These are phyloP conservation scores for Catalaphyllia jardinei DNA, from an alignment of 64 coral and sea anemone species.

Conservation along the genomic window DNA sequence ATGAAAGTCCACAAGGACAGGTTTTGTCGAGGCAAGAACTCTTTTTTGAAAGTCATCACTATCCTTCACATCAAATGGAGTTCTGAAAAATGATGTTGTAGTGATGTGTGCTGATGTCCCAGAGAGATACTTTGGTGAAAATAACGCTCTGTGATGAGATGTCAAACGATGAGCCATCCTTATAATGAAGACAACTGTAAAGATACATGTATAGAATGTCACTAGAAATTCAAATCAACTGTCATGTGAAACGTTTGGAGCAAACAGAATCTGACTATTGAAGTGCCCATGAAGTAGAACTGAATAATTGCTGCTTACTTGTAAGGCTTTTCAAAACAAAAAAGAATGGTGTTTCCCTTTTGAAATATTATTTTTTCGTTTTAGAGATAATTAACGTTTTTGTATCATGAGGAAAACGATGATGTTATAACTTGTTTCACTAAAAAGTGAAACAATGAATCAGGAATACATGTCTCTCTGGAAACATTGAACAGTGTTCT, in stretches of 20 bases:
- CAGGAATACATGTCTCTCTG: not conserved
- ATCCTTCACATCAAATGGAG: constrained; percentile 83
- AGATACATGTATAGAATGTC: not conserved
- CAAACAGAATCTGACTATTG: no score
- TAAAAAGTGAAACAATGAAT: not conserved
- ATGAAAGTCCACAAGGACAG: constrained; percentile 67
- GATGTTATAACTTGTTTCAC: not conserved
- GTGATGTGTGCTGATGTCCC: constrained; percentile 87
- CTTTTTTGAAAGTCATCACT: constrained; percentile 82
- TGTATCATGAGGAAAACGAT: not conserved
- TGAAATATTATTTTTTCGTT: not conserved
- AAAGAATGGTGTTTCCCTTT: no score
- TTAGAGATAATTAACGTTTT: not conserved
- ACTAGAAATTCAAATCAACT: no score
- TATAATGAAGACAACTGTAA: not conserved
- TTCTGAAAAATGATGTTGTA: constrained; percentile 71
- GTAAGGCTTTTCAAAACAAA: no score
- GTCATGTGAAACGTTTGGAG: no score
- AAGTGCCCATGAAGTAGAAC: no score
- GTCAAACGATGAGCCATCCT: constrained; percentile 95
- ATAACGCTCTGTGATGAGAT: constrained; percentile 90
- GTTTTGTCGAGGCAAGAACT: constrained; percentile 61
- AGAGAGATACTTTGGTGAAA: constrained; percentile 80
- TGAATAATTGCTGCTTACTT: no score
- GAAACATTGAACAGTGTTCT: not conserved